Conservation (phyloP, 2,113 vertebrate genomes). For the Hystrix brachyura region DNA sequence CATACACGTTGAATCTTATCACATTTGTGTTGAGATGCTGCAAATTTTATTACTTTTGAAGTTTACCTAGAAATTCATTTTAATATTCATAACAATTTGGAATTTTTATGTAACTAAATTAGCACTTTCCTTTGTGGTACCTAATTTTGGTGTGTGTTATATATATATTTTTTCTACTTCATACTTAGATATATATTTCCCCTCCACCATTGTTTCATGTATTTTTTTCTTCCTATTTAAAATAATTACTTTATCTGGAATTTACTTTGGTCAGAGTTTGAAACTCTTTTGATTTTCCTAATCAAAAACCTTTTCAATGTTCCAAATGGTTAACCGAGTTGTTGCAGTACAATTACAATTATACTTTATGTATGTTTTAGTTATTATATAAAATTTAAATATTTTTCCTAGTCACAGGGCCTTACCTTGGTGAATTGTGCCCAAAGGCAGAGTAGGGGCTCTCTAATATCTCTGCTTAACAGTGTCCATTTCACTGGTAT, state of each 20-base stretch:
- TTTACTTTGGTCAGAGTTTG: neutral
- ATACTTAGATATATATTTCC: neutral
- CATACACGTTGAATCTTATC: neutral
- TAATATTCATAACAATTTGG: neutral
- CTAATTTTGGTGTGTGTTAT: neutral
- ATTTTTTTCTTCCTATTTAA: neutral
- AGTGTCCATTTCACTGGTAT: neutral
- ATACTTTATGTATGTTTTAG: neutral
- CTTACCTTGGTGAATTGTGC: neutral
- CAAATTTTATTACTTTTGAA: conserved; percentile 8
- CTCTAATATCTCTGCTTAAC: neutral
- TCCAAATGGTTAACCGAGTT: neutral
- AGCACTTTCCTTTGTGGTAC: neutral
- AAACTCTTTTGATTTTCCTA: neutral
- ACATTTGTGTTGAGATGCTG: neutral
- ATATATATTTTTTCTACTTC: neutral
- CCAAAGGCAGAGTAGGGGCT: neutral
- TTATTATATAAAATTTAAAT: neutral
- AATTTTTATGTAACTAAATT: neutral
- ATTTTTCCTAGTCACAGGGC: neutral
- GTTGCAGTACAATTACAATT: neutral
- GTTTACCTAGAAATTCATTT: conserved; percentile 23
- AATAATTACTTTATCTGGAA: neutral
- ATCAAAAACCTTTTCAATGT: neutral
- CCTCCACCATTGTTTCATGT: neutral